Evolutionary conservation across 2,113 vertebrate species (phyloP).

Genomic region (Bothrops jararaca): DNA sequence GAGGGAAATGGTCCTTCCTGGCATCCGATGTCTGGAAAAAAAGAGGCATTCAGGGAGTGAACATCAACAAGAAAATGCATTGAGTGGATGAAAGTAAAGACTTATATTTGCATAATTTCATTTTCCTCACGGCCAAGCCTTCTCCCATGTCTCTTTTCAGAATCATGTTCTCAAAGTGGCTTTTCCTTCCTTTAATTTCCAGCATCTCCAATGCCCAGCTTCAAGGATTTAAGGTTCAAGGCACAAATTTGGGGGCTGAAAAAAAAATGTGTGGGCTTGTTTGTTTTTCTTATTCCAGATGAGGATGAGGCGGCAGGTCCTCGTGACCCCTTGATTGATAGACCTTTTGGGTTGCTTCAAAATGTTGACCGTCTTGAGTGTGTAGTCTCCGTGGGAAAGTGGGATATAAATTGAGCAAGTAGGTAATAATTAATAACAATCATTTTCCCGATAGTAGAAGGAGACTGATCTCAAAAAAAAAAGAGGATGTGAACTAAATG

Average conservation of each 20-base stretch:
- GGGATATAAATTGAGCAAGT: neutral
- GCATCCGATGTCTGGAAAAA: neutral
- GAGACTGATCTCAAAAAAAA: slow-evolving; percentile 60
- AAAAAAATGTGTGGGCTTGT: neutral
- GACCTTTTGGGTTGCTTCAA: neutral
- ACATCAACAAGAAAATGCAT: neutral
- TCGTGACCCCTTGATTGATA: neutral
- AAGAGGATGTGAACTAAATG: slow-evolving; percentile 74
- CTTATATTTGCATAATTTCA: neutral
- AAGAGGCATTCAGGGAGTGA: neutral
- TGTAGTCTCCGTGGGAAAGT: neutral
- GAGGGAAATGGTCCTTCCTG: neutral
- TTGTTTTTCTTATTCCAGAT: neutral
- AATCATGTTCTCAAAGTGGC: neutral
- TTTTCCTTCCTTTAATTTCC: slow-evolving; percentile 16
- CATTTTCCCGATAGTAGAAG: slow-evolving; percentile 8
- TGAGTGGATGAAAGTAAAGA: slow-evolving; percentile 8
- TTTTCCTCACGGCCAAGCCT: neutral
- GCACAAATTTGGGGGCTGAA: neutral
- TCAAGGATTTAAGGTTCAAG: neutral
- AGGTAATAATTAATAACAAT: neutral
- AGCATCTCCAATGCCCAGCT: slow-evolving; percentile 25
- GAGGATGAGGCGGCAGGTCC: neutral
- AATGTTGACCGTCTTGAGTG: neutral
- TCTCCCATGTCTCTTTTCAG: neutral